Conservation (phyloP, 2,797 vertebrate species). For the Chaetodon trifasciatus region DNA sequence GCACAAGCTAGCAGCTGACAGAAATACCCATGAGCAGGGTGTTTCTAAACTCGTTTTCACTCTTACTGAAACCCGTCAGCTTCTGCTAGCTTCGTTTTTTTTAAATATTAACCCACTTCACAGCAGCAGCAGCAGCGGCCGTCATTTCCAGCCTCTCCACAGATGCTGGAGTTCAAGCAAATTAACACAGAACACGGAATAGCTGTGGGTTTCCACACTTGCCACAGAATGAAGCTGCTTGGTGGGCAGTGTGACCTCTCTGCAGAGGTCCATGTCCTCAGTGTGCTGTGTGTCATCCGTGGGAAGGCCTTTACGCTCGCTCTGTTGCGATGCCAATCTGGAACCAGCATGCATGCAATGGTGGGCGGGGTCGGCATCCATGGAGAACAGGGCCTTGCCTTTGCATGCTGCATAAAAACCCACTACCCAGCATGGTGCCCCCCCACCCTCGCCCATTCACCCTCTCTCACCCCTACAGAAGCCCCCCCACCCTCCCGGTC, state of each 20-base stretch:
- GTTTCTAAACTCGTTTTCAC: not conserved
- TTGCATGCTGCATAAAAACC: conserved; percentile 71
- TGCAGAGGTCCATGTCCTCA: conserved; percentile 59
- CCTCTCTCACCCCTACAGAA: conserved; percentile 62
- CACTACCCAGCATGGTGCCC: conserved; percentile 68
- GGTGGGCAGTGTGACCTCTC: conserved; percentile 65
- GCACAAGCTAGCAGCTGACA: not conserved
- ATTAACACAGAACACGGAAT: conserved; percentile 15
- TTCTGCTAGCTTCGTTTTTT: no score
- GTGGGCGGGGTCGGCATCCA: conserved; percentile 81
- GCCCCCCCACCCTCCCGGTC: conserved; percentile 33
- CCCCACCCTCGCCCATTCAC: conserved; percentile 68
- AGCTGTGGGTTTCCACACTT: conserved; percentile 33
- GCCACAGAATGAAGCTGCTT: conserved; percentile 39
- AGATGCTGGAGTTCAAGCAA: conserved; percentile 1
- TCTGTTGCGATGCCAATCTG: conserved; percentile 64
- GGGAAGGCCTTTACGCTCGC: conserved; percentile 71
- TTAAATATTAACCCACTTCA: not conserved
- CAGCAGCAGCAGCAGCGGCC: not conserved
- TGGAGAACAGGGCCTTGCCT: conserved; percentile 79
- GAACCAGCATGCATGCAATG: conserved; percentile 56
- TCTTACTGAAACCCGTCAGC: not conserved
- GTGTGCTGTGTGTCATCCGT: conserved; percentile 65
- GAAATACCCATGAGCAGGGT: not conserved
- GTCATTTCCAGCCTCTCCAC: not conserved